These are phyloP conservation scores for Kryphioiulus occultus DNA, from an alignment of 2,888 invertebrate genomes.

Conservation along the genomic window DNA sequence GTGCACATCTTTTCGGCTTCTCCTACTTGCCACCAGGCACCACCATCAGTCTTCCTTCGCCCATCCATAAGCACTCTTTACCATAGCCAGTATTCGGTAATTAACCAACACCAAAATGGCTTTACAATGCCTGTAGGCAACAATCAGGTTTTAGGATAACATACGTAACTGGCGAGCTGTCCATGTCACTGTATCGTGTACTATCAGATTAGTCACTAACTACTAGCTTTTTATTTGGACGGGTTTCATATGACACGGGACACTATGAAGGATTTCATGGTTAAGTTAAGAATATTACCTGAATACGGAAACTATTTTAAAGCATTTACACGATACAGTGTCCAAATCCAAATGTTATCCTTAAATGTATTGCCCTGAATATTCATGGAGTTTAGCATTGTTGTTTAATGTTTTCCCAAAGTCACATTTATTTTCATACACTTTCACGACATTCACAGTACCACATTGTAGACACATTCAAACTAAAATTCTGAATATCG, in stretches of 20 bases:
- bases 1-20: not conserved
- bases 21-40: not conserved
- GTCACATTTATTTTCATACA: slow-evolving; percentile 39
- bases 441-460: not conserved
- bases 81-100: slow-evolving; percentile 35
- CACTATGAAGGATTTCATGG: no score
- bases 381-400: not conserved
- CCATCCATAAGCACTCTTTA: not conserved
- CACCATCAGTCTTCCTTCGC: slow-evolving; percentile 36
- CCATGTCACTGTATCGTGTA: not conserved
- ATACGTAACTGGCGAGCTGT: no score
- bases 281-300: no score
- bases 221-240: no score
- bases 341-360: no score
- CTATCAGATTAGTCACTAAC: not conserved
- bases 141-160: no score
- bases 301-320: no score
- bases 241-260: no score
- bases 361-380: not conserved
- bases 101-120: not conserved
- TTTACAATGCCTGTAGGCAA: not conserved
- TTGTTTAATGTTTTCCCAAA: slow-evolving; percentile 27
- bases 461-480: not conserved
- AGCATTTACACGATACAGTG: no score
- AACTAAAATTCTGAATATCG: not conserved